Base-by-base conservation (phyloP, 2,888 invertebrate species). In the Morpho achilles region DNA sequence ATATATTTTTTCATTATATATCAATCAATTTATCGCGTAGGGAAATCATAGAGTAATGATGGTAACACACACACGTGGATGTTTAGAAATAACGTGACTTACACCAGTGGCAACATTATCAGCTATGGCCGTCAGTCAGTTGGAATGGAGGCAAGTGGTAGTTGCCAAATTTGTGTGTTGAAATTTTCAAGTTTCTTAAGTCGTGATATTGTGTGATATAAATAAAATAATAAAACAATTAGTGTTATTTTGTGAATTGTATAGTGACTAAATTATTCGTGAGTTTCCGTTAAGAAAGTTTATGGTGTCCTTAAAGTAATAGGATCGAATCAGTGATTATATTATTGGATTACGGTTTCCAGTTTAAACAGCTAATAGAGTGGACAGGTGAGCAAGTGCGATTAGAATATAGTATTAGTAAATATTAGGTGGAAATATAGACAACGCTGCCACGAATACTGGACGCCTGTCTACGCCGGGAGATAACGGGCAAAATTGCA, bases 61-160 rank as follows among this genome's bases (percentile, higher is more conserved):
- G 60, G 79, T 69, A 82, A 77, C 68, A 70, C 64, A 66, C 69
- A 76, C 79, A 80, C 79, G 79, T 83, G 82, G 42, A 42, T 79
- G 78, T 66, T 59, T 66, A 73, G 75, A 72, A 76, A 74, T 77
- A 83, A 82, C 81, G 84, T 86, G 83, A 87, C 82, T 76, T 67
- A 45, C 71, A 62, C 65, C 65, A 69, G 67, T 73, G 74, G 76
- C 72, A 76, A 76, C 74, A 77, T 83, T 87, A 80, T 80, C 67
- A 89, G 89, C 88, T 76, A 89, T 90, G 89, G 89, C 89, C 84
- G 88, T 87, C 77, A 76, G 83, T 84, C 80, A 77, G 76, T 83
- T 79, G 79, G 76, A 72, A 74, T 77, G 80, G 73, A 72, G 81
- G 82, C 69, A 70, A 73, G 72, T 74, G 76, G 77, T 74, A 73